A percentile compares a stretch with the other conserved stretches of the same genome.
Evolutionary conservation across 1,140 invertebrate genomes (phyloP).

Genomic region (Centruroides vittatus): DNA sequence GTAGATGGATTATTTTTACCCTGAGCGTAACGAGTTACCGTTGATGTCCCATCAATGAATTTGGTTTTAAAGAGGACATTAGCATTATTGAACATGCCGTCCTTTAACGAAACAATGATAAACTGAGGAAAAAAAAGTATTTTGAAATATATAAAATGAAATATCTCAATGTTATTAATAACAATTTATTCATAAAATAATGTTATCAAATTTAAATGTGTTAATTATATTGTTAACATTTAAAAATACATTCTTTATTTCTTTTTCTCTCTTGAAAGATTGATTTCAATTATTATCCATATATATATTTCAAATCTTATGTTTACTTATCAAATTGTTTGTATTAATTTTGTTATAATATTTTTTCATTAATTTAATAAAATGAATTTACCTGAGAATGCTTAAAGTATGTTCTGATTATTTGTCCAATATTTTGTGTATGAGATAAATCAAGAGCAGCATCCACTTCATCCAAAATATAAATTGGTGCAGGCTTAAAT

Average conservation of each 20-base stretch:
- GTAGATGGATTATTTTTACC: not conserved
- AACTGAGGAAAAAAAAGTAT: constrained; percentile 50
- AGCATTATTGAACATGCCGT: constrained; percentile 99
- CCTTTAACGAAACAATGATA: constrained; percentile 95
- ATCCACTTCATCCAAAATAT: constrained; percentile 98
- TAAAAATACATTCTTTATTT: too few species aligned
- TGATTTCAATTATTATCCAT: too few species aligned
- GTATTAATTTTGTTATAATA: too few species aligned
- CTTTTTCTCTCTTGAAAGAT: too few species aligned
- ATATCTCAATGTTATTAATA: too few species aligned
- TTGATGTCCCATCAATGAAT: constrained; percentile 91
- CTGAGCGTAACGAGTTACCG: constrained; percentile 46
- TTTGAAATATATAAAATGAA: not conserved
- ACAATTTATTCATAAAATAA: too few species aligned
- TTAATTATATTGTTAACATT: too few species aligned
- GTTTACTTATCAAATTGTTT: too few species aligned
- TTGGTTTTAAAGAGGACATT: constrained; percentile 93
- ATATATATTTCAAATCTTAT: too few species aligned
- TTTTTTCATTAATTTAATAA: too few species aligned
- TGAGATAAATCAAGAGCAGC: constrained; percentile 95
- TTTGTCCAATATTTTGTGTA: constrained; percentile 95
- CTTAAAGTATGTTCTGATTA: constrained; percentile 88
- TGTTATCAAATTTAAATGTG: too few species aligned
- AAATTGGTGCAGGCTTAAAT: constrained; percentile 95
- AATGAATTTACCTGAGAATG: constrained; percentile 59